Base-by-base conservation (phyloP, 2,113 vertebrate species). In the Lagenorhynchus albirostris region DNA sequence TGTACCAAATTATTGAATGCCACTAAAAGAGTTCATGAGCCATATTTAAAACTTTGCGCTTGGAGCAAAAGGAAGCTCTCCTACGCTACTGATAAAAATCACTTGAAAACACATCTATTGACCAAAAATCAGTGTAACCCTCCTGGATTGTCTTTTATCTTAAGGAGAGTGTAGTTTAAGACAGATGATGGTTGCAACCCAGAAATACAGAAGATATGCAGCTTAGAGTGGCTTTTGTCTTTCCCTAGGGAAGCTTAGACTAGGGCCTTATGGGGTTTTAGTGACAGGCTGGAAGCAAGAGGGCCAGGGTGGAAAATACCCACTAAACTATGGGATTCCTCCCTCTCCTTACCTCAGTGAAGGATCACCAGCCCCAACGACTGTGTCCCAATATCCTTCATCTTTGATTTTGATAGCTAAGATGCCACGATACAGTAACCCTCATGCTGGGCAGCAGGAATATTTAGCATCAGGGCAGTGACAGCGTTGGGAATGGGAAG, bases 291-390 rank as follows among this genome's bases (percentile, higher is more conserved):
- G 12, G 12, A 89, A 60, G 3, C 33, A 91, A 60, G 8, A 84
- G 33, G 8, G 18, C 33, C 1, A 31, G n/a, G 29, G 1, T 9
- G 14, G 47, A 33, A 80, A 76, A 18, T 95, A 88, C 44, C 11
- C 44, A 67, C 23, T 87, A 29, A 18, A 5, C 15, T 18, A 6
- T 26, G 31, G 23, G 33, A 31, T 10, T n/a, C 23, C 18, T 23
- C 3, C 4, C 23, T 68, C 4, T 1, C 5, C 10, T 11, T 10
- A 2, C 18, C 18, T 12, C 2, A 0, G 15, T 38, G n/a, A 81
- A 62, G n/a, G 55, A 31, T 25, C 74, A 26, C 47, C 33, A 73
- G 31, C 9, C 41, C 29, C 76, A 29, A 3, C 2, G 3, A 71
- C 38, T 18, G 4, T 58, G 36, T 33, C 14, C 29, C 81, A 50